These are phyloP conservation scores for Trematomus loennbergii DNA, from an alignment of 2,113 vertebrate genomes.

Conservation along the genomic window DNA sequence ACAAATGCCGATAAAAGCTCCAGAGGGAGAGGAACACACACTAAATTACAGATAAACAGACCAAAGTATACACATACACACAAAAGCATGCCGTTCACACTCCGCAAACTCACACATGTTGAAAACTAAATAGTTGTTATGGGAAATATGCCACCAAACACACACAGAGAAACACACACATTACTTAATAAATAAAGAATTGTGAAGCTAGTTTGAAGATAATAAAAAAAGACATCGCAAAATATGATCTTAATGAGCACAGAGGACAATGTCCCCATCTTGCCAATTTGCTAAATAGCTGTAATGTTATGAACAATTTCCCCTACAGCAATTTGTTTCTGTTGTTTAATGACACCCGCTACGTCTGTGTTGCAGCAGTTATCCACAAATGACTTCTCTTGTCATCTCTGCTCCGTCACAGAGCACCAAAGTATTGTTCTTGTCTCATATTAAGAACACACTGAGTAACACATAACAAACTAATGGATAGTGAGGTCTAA, in stretches of 20 bases:
- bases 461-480: too few species aligned
- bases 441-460: too few species aligned
- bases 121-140: background rate
- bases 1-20: background rate
- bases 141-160: too few species aligned
- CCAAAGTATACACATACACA: background rate
- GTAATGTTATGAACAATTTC: conserved; percentile 9
- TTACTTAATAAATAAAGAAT: background rate
- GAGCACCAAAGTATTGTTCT: too few species aligned
- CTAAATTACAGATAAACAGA: background rate
- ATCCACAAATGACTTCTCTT: background rate
- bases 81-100: conserved; percentile 1
- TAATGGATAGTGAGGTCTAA: too few species aligned
- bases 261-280: conserved; percentile 32
- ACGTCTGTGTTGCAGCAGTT: background rate
- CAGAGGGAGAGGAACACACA: background rate
- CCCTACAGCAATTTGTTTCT: conserved; percentile 8
- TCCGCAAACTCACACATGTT: conserved; percentile 1
- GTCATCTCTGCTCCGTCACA: too few species aligned
- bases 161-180: background rate
- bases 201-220: conserved; percentile 6
- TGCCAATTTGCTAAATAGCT: conserved; percentile 23
- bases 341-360: background rate
- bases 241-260: conserved; percentile 30
- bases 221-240: conserved; percentile 26